Evolutionary conservation across 2,888 invertebrate species (phyloP), one percentile per base, ranked within the genome.

Genomic region (Drosophila formosana): DNA sequence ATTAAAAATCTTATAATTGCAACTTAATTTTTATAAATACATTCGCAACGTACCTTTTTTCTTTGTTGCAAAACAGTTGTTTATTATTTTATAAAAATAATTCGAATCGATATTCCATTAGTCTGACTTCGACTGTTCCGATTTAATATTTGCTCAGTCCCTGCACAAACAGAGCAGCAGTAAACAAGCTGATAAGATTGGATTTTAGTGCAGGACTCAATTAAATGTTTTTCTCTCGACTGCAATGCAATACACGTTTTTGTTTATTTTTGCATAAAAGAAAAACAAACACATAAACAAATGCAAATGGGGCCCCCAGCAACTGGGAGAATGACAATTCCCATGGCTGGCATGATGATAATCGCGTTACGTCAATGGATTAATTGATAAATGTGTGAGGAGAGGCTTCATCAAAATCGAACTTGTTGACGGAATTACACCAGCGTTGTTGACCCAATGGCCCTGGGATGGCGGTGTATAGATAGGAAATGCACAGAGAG

Each of bases 321-420:
- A 66, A 51, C 47, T 7, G 37, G 0, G 45, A 57, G 53, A 50
- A 53, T 62, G 49, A 56, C 55, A 76, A 78, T 82, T 81, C 55
- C 67, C 64, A 66, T 67, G 34, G 8, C 26, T 25, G 7, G 62
- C 63, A 56, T 75, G 68, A 56, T 75, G 68, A 80, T 70, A 80
- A 75, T 85, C 67, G 55, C 49, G 57, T 88, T 82, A 75, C 83
- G 83, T 83, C 83, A 86, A 73, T 80, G 61, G 25, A 65, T 70
- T 70, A 68, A 80, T 77, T 76, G 67, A 70, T 64, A 56, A 37
- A 37, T 70, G 66, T 65, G 30, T 43, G 43, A 51, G n/a, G 13
- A 60, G 32, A 26, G 43, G 39, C 41, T 53, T 62, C 3, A 75
- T 46, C 45, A 55, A 67, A 64, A 43, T 55, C 39, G 51, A 66